These are phyloP conservation scores for Drosophila nebulosa DNA, from an alignment of 1,140 invertebrate species.

Conservation along the genomic window DNA sequence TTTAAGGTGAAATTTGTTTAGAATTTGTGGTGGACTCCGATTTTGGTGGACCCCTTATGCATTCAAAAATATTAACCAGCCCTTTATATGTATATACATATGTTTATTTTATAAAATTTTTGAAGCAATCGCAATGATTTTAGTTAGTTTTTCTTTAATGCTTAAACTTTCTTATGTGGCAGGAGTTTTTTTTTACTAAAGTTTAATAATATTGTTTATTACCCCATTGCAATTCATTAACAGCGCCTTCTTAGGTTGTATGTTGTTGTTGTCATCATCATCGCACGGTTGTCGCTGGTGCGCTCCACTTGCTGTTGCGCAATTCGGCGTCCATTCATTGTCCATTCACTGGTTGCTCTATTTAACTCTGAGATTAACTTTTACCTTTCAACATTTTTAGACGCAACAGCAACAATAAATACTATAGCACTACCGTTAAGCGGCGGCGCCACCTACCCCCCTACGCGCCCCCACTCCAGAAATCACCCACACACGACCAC, in stretches of 20 bases:
- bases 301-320: constrained; percentile 64
- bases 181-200: too few relatives aligned
- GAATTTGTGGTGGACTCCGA: too few relatives aligned
- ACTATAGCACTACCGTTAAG: too few relatives aligned
- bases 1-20: too few relatives aligned
- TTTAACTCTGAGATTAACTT: constrained; percentile 54
- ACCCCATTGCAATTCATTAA: neutral
- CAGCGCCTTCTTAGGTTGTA: neutral
- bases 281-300: constrained; percentile 17
- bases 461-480: neutral
- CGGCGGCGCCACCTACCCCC: constrained; percentile 7
- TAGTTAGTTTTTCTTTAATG: too few relatives aligned
- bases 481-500: neutral
- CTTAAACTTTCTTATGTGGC: too few relatives aligned
- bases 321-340: constrained; percentile 49
- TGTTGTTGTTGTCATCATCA: constrained; percentile 9
- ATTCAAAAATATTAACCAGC: too few relatives aligned
- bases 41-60: too few relatives aligned
- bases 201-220: too few relatives aligned
- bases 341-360: constrained; percentile 51
- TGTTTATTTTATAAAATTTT: too few relatives aligned
- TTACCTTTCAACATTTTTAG: constrained; percentile 50
- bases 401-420: neutral
- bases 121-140: too few relatives aligned
- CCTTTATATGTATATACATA: too few relatives aligned